Percentiles rank a stretch among this genome's conserved stretches.
Conservation (phyloP, 2,113 vertebrate genomes). For the Dascyllus trimaculatus region DNA sequence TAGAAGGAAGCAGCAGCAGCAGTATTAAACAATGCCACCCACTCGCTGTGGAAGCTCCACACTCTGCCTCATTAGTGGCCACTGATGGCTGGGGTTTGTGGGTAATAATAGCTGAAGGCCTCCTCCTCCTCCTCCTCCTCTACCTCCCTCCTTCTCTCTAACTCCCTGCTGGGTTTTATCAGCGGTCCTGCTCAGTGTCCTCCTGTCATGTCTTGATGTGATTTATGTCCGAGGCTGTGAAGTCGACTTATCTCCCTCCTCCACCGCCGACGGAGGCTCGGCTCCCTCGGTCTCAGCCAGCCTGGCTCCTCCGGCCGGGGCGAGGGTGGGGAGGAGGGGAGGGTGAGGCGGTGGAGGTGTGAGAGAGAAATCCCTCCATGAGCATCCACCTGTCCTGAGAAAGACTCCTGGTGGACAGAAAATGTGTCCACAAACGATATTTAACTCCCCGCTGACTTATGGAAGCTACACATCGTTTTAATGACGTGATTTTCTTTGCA, state of each 20-base stretch:
- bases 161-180: constrained; percentile 87
- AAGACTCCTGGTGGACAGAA: too few species aligned
- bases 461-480: too few species aligned
- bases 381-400: constrained; percentile 44
- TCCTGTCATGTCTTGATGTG: constrained; percentile 91
- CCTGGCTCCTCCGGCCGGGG: constrained; percentile 81
- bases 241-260: constrained; percentile 90
- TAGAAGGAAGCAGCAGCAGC: constrained; percentile 82
- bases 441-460: too few species aligned
- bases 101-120: constrained; percentile 63
- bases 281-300: constrained; percentile 85
- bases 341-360: constrained; percentile 59
- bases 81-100: constrained; percentile 55
- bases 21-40: constrained; percentile 83
- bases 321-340: constrained; percentile 39
- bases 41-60: constrained; percentile 61
- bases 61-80: constrained; percentile 53
- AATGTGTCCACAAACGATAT: too few species aligned
- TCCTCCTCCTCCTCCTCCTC: constrained; percentile 32
- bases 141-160: constrained; percentile 47
- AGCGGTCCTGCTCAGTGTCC: constrained; percentile 93
- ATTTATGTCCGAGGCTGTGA: constrained; percentile 92
- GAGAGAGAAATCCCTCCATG: constrained; percentile 35
- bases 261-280: constrained; percentile 68
- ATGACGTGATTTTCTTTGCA: too few species aligned